Conservation (phyloP, 2,888 invertebrate species). For the Yponomeuta evonymella region DNA sequence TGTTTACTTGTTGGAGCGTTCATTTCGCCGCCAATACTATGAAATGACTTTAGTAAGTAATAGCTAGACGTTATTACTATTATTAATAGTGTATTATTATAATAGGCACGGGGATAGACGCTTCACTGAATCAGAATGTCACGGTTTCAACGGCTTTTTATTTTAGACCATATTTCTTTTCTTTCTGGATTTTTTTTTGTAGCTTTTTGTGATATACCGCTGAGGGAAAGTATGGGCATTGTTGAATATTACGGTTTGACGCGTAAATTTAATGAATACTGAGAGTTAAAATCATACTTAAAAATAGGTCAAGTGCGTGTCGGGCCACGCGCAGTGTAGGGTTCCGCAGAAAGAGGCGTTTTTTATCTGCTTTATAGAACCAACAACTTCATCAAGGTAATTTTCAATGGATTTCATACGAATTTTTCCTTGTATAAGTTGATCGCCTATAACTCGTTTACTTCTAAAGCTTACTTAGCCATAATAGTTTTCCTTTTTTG, state of each 20-base stretch:
- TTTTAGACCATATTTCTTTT: conserved; percentile 32
- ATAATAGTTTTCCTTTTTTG: too few relatives aligned
- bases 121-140: conserved; percentile 64
- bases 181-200: conserved; percentile 28
- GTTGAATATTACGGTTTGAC: conserved; percentile 18
- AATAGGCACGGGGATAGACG: conserved; percentile 64
- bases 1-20: conserved; percentile 50
- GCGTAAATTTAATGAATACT: not conserved
- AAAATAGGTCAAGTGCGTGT: too few relatives aligned
- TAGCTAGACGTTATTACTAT: conserved; percentile 57
- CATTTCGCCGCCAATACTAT: conserved; percentile 34
- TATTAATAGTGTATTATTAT: conserved; percentile 48
- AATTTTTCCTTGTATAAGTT: too few relatives aligned
- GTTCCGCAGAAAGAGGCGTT: too few relatives aligned
- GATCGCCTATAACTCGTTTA: too few relatives aligned
- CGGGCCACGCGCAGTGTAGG: too few relatives aligned
- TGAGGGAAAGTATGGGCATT: conserved; percentile 18
- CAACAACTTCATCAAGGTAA: too few relatives aligned
- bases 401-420: too few relatives aligned
- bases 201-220: conserved; percentile 24
- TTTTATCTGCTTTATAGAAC: too few relatives aligned
- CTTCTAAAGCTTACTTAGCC: too few relatives aligned
- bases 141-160: conserved; percentile 49
- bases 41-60: conserved; percentile 54
- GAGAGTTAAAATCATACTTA: not conserved